Evolutionary conservation across 2,797 vertebrate species (phyloP), one percentile per base, ranked within the genome.

Genomic region (Falco cherrug): DNA sequence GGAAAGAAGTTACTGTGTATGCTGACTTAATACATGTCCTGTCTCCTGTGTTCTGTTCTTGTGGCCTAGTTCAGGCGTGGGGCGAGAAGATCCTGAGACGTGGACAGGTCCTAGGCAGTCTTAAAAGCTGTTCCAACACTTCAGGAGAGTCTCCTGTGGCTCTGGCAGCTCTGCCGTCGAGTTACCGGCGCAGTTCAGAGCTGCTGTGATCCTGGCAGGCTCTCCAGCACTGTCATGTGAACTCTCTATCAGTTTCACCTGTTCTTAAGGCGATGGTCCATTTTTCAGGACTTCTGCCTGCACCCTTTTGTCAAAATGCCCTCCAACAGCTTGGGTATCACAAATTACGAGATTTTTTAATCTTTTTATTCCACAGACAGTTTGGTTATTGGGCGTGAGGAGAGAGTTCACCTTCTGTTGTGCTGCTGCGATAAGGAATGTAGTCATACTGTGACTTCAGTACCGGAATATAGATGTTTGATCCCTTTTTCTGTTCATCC

Each of bases 1-100:
- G 35, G 64, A 71, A 94, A 93, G 92, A 94, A 69, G 73, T 96
- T 89, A 86, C 92, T 82, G 57, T 87, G 45, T 97, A 68, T 64
- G 90, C 88, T 96, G 94, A 94, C 86, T 71, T 93, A 56, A 81
- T 41, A 82, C 37, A 8, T n/a, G 80, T 83, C 69, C 60, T 39
- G 78, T 85, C 47, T 90, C 89, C 75, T 81, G 84, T 96, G 89
- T 77, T 89, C 79, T 93, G 45, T 90, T 96, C 70, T 67, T 53
- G 54, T 81, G 92, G 73, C 84, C 90, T 81, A 68, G 75, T 89
- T 96, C 77, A 92, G 90, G 82, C 63, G 5, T 64, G 61, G 69
- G 57, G 59, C 87, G 56, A 88, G 56, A 69, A 81, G 67, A 80
- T 95, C 78, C 84, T 94, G 64, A 71, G 87, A 48, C 3, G 1